Conservation (phyloP, 2,113 vertebrate species). For the Channa maculata region DNA sequence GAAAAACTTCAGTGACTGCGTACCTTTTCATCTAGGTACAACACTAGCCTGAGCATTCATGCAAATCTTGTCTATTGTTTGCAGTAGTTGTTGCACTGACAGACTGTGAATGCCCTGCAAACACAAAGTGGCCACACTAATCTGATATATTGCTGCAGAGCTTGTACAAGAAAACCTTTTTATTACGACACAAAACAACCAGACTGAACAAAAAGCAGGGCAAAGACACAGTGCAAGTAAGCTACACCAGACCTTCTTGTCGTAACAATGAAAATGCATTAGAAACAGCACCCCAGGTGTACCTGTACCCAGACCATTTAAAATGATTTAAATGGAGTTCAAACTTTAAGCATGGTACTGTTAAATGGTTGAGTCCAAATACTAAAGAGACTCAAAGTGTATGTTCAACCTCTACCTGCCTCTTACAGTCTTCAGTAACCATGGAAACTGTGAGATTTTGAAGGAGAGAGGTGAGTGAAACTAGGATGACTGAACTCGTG, state of each 20-base stretch:
- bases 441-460: conserved; percentile 64
- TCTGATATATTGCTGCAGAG: conserved; percentile 9
- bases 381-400: conserved; percentile 33
- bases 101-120: conserved; percentile 27
- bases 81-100: conserved; percentile 17
- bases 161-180: conserved; percentile 24
- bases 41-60: conserved; percentile 16
- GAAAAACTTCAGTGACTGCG: background rate
- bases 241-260: conserved; percentile 1
- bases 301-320: background rate
- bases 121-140: conserved; percentile 23
- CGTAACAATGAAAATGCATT: conserved; percentile 11
- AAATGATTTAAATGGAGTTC: conserved; percentile 22
- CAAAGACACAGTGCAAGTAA: background rate
- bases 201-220: conserved; percentile 7
- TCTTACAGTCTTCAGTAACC: conserved; percentile 60
- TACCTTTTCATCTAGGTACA: conserved; percentile 11
- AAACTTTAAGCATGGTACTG: conserved; percentile 25
- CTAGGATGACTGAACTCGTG: conserved; percentile 17
- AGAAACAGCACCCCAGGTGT: background rate
- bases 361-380: conserved; percentile 26
- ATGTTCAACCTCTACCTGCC: conserved; percentile 49
- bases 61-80: conserved; percentile 31
- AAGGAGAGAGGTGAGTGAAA: conserved; percentile 38
- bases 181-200: conserved; percentile 19